Evolutionary conservation across 37 sponge, comb jelly and placozoan species (phyloP), one percentile per base, ranked within the genome.

Genomic region (Geodia barretti): DNA sequence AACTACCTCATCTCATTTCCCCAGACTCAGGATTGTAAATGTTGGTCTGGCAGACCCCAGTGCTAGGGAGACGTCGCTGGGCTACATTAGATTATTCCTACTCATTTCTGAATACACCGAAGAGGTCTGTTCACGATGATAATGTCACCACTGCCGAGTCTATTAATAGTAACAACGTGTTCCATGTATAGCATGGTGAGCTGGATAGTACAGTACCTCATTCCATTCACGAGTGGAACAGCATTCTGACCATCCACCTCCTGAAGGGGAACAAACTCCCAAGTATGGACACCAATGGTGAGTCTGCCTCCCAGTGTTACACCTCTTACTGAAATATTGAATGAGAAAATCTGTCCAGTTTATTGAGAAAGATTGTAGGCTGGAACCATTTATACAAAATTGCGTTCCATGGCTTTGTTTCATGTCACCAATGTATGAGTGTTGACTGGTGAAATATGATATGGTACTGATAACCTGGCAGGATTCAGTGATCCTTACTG

Each of bases 401-500:
- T 26, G 64, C 28, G 64, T 29, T 63, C 28, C 7, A 63, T 63
- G 64, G 3, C 1, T 63, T 4, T 3, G 4, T 63, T 4, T 3
- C 25, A 28, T 63, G 4, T 4, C 1, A 7, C 28, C 1, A 30
- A 66, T 70, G 39, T 34, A 30, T 34, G 20, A 2, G 20, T 34
- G 30, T 34, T 32, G 32, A 68, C 32, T 21, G 28, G 33, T 58
- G 37, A 23, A 35, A n/a, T 28, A 40, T 29, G 28, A 26, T 39
- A 9, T 14, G 24, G 23, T 29, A 43, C 5, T 2, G 7, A 3
- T 4, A 26, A 28, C 25, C 30, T 23, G 17, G 1, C 62, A 89
- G 89, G 89, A 1, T 65, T 89, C 70, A 90, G 91, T 81, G 91
- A 95, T 64, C 93, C 98, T 4, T 97, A 97, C 91, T 97, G 98